These are phyloP conservation scores for Lycorma delicatula DNA, from an alignment of 1,140 invertebrate genomes.

Conservation along the genomic window DNA sequence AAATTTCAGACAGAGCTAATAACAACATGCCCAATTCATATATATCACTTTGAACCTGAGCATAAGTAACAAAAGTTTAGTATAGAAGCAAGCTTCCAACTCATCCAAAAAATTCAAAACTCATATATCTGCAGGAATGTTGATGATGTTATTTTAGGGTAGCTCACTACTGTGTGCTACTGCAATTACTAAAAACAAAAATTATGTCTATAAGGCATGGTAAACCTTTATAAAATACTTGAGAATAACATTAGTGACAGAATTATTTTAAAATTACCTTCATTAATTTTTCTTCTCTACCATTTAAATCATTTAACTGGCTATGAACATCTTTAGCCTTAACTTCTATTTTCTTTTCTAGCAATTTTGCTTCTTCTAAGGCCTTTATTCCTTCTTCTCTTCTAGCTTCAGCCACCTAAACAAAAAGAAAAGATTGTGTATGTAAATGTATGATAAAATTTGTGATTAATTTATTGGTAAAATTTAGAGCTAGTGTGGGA, in stretches of 20 bases:
- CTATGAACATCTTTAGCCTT: not conserved
- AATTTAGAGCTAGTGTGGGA: not conserved
- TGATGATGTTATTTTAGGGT: not conserved
- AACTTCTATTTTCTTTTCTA: not conserved
- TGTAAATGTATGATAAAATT: not conserved
- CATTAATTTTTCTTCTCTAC: not conserved
- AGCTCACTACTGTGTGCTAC: not conserved
- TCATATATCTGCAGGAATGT: not conserved
- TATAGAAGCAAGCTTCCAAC: not conserved
- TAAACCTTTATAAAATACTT: not conserved
- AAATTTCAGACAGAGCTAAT: no score
- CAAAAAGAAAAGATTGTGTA: not conserved
- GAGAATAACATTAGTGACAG: not conserved
- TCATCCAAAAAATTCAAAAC: not conserved
- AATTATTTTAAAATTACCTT: constrained; percentile 9
- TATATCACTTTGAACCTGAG: no score
- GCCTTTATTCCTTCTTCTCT: constrained; percentile 3
- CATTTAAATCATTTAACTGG: not conserved
- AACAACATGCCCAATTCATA: no score
- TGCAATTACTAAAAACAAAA: no score
- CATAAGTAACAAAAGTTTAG: no score
- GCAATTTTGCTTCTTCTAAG: not conserved
- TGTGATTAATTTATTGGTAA: not conserved
- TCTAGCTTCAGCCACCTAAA: not conserved
- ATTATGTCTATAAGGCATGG: not conserved